A percentile compares a stretch with the other conserved stretches of the same genome.
These are phyloP conservation scores for Tinamus major DNA, from an alignment of 2,797 vertebrate species.

Conservation along the genomic window DNA sequence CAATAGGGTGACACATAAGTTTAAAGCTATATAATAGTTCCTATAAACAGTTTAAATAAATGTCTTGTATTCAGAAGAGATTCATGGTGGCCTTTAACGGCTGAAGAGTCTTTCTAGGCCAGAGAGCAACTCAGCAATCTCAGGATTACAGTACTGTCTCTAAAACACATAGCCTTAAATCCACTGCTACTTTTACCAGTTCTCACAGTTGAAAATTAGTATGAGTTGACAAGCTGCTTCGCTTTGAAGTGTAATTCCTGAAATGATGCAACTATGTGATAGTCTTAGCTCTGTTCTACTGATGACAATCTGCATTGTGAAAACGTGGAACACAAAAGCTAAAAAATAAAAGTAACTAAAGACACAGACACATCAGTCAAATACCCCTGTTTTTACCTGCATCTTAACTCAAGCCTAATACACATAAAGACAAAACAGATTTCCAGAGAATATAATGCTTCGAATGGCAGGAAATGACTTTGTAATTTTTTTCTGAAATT, in stretches of 20 bases:
- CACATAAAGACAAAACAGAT: not conserved
- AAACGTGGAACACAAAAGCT: not conserved
- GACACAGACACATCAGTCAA: not conserved
- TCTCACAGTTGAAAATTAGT: not conserved
- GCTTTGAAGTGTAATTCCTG: not conserved
- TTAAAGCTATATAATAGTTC: not conserved
- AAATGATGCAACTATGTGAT: not conserved
- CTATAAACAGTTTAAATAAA: not conserved
- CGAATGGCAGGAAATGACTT: not conserved
- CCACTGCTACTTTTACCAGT: not conserved
- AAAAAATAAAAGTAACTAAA: not conserved
- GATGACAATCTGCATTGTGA: not conserved
- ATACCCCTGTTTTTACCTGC: not conserved
- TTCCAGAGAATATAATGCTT: not conserved
- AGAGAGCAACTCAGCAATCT: not conserved
- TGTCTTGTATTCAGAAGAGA: not conserved
- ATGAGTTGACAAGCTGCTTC: not conserved
- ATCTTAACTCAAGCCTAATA: not conserved
- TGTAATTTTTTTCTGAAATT: not conserved
- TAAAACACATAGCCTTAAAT: not conserved
- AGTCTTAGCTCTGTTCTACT: not conserved
- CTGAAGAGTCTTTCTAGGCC: not conserved
- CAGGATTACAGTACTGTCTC: not conserved
- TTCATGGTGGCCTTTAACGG: not conserved
- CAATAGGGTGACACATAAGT: not conserved